Evolutionary conservation across 2,888 invertebrate genomes (phyloP).

Genomic region (Bhutanitis thaidina): DNA sequence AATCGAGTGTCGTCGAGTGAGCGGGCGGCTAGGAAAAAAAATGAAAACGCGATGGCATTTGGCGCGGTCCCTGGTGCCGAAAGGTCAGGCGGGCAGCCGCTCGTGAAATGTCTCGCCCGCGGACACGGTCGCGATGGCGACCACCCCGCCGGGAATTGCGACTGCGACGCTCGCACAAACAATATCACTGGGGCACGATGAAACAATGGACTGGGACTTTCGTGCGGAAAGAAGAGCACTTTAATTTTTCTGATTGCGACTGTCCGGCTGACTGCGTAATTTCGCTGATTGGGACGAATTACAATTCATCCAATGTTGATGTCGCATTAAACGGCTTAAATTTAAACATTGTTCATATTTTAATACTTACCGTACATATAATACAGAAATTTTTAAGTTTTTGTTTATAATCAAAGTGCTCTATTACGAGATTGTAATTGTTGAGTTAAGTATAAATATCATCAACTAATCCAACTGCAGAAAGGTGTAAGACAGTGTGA

Average conservation of each 20-base stretch:
- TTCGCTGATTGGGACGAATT: conserved; percentile 9
- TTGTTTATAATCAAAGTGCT: no score
- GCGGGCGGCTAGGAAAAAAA: conserved; percentile 48
- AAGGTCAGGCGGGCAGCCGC: conserved; percentile 69
- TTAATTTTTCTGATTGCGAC: conserved; percentile 20
- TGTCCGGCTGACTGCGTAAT: conserved; percentile 12
- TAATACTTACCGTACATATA: no score
- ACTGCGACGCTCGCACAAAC: conserved; percentile 26
- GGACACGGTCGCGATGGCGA: conserved; percentile 36
- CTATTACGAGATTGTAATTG: no score
- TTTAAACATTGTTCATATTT: no score
- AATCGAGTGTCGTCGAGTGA: conserved; percentile 75
- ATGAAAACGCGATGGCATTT: conserved; percentile 75
- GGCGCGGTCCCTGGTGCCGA: conserved; percentile 63
- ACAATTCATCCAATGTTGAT: conserved; percentile 9
- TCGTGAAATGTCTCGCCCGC: conserved; percentile 72
- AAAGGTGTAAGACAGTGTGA: no score
- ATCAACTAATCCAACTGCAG: no score
- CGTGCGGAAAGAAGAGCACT: conserved; percentile 19
- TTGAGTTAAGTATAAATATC: no score
- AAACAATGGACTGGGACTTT: conserved; percentile 22
- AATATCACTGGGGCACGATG: conserved; percentile 24
- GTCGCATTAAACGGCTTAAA: not conserved
- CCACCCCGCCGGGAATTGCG: conserved; percentile 47
- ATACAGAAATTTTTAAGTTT: no score